Percentiles rank a stretch among this genome's conserved stretches.
These are phyloP conservation scores for Drosophila sordidula DNA, from an alignment of 2,888 invertebrate species.

Conservation along the genomic window DNA sequence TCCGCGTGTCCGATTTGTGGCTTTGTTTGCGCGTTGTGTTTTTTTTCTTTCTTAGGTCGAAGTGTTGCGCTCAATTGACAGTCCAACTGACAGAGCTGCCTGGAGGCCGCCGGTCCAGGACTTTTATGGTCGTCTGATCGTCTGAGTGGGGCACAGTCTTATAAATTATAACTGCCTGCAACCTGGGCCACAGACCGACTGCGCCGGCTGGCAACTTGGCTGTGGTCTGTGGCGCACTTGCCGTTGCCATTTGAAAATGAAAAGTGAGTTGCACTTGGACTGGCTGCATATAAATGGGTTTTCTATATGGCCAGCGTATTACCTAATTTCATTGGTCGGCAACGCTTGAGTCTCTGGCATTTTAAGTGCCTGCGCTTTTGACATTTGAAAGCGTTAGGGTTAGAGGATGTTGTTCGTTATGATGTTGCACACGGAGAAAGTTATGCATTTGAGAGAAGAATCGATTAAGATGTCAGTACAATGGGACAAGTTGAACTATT, in stretches of 20 bases:
- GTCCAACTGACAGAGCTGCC: conserved; percentile 79
- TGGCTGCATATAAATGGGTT: conserved; percentile 53
- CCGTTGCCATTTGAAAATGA: conserved; percentile 78
- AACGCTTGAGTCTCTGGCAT: conserved; percentile 61
- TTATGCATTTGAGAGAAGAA: not conserved
- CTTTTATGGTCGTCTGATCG: conserved; percentile 73
- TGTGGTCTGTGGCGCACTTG: conserved; percentile 73
- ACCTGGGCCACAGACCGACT: conserved; percentile 27
- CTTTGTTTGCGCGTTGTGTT: conserved; percentile 68
- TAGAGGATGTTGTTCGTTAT: conserved; percentile 6
- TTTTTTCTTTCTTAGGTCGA: conserved; percentile 43
- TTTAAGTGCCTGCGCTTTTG: conserved; percentile 66
- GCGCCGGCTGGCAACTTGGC: conserved; percentile 18
- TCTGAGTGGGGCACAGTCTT: conserved; percentile 55
- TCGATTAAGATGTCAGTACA: conserved; percentile 11
- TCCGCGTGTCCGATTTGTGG: conserved; percentile 67
- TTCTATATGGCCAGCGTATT: conserved; percentile 74
- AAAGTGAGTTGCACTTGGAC: conserved; percentile 74
- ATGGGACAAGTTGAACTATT: not conserved
- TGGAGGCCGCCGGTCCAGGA: conserved; percentile 73
- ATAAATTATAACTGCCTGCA: conserved; percentile 72
- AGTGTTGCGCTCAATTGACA: conserved; percentile 81
- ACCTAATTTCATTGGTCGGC: conserved; percentile 74
- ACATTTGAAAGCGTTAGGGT: conserved; percentile 49
- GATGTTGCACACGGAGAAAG: conserved; percentile 26